Conservation (phyloP, 2,113 vertebrate genomes). For the Chinchilla lanigera region DNA sequence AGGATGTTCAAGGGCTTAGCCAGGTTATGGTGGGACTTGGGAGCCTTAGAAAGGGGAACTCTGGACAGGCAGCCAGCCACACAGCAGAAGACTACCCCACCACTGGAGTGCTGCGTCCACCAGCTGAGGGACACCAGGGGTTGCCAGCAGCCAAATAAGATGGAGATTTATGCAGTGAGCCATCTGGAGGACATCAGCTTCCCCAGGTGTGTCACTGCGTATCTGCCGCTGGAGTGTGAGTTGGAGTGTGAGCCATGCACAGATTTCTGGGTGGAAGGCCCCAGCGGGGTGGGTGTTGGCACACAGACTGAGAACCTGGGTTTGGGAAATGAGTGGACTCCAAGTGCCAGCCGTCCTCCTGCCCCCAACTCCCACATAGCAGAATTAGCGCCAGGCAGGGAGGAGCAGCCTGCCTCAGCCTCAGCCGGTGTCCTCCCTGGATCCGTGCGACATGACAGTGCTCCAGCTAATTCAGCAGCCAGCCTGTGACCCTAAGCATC, state of each 20-base stretch:
- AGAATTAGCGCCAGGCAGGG: background rate
- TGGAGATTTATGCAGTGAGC: background rate
- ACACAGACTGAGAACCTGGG: background rate
- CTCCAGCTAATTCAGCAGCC: background rate
- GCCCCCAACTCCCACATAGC: too few relatives aligned
- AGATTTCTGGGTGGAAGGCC: background rate
- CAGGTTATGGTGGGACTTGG: background rate
- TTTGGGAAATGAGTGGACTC: background rate
- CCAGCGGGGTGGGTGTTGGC: background rate
- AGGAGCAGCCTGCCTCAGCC: background rate
- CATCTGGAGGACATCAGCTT: background rate
- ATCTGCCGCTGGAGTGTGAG: background rate
- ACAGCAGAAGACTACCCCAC: background rate
- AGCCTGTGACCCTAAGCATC: accelerated
- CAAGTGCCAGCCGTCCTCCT: background rate
- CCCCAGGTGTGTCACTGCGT: background rate
- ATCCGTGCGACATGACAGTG: background rate
- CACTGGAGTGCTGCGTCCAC: accelerated
- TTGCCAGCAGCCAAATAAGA: background rate
- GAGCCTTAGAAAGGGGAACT: background rate
- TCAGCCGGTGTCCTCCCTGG: background rate
- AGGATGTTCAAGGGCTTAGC: background rate
- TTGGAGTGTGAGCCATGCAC: background rate
- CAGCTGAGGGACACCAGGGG: too few relatives aligned
- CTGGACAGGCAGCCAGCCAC: background rate